phyloP scores from a whole-genome alignment of 2,888 invertebrate species.

The Nycteola revayana region DNA sequence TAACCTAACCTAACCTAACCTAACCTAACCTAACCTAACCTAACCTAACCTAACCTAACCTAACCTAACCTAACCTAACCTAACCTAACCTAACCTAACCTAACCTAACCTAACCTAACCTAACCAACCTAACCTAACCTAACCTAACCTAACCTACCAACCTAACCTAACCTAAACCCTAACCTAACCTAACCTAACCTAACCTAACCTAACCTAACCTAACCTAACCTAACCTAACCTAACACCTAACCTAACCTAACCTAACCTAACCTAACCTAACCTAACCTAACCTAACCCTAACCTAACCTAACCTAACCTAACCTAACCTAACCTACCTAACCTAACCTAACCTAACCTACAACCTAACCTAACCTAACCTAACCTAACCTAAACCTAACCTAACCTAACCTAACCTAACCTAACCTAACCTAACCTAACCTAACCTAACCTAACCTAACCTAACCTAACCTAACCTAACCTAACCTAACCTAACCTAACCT shows the following conservation, averaged over 20 bases:
- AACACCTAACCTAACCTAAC: too few species aligned
- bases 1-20: conserved; percentile 16
- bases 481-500: conserved; percentile 14
- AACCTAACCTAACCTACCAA: too few species aligned
- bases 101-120: conserved; percentile 13
- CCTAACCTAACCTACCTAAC: too few species aligned
- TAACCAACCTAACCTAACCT: too few species aligned
- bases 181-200: conserved; percentile 14
- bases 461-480: conserved; percentile 13
- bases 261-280: conserved; percentile 14
- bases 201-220: conserved; percentile 13
- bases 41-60: conserved; percentile 12
- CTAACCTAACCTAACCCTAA: too few species aligned
- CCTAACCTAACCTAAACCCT: conserved; percentile 14
- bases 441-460: conserved; percentile 13
- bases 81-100: conserved; percentile 13
- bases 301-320: too few species aligned
- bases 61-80: conserved; percentile 12
- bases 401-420: conserved; percentile 14
- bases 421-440: conserved; percentile 15
- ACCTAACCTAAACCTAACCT: too few species aligned
- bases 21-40: conserved; percentile 14
- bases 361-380: conserved; percentile 14
- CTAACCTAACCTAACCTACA: conserved; percentile 11
- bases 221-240: too few species aligned